Conservation (phyloP, 2,888 invertebrate species). For the Watsonalla binaria region DNA sequence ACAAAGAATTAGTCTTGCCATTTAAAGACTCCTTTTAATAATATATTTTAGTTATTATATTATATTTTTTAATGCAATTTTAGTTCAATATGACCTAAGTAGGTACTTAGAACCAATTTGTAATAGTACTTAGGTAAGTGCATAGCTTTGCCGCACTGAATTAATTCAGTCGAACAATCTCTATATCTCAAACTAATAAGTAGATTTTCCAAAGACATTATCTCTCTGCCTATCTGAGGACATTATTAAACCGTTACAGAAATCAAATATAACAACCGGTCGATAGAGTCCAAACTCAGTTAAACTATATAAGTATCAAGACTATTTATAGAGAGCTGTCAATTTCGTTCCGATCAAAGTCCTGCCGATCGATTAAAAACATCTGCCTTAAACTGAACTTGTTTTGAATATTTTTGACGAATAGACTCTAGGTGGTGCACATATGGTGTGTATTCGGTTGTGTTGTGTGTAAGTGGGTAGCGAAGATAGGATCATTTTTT, state of each 20-base stretch:
- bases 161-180: not conserved
- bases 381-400: conserved; percentile 39
- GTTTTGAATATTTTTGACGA: conserved; percentile 12
- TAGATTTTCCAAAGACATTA: not conserved
- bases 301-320: conserved; percentile 17
- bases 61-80: no score
- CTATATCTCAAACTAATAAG: not conserved
- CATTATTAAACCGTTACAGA: not conserved
- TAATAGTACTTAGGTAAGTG: no score
- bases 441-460: conserved; percentile 9
- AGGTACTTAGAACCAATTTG: no score
- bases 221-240: not conserved
- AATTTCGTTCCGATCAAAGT: conserved; percentile 58
- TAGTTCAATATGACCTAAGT: no score
- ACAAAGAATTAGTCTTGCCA: no score
- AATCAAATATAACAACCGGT: not conserved
- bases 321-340: conserved; percentile 56
- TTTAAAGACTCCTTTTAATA: no score
- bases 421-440: conserved; percentile 4
- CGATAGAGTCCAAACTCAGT: conserved; percentile 5
- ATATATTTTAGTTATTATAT: no score
- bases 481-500: conserved; percentile 40
- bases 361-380: conserved; percentile 41
- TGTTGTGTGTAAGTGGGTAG: conserved; percentile 20
- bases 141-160: no score